A percentile compares a stretch with the other conserved stretches of the same genome.
phyloP scores from a whole-genome alignment of 2,888 invertebrate species.

The Lissocephala sabroskyi region DNA sequence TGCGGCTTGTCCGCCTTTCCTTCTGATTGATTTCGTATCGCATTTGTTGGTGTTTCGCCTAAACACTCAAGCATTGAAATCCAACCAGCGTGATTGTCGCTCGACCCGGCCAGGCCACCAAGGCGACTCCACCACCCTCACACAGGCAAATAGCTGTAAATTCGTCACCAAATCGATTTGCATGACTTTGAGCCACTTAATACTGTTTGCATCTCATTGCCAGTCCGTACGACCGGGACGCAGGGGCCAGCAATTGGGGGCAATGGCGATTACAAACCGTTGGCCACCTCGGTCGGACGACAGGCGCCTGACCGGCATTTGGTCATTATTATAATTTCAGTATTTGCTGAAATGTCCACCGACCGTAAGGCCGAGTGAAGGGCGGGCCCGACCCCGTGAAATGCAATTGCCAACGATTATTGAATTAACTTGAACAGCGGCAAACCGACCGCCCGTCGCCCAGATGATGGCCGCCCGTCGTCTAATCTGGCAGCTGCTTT shows the following conservation, averaged over 20 bases:
- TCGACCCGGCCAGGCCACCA: no score
- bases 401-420: slow-evolving; percentile 67
- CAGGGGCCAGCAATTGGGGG: slow-evolving; percentile 7
- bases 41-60: no score
- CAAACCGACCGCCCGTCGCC: slow-evolving; percentile 3
- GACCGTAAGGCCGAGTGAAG: no score
- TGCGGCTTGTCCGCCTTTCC: no score
- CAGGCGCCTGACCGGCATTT: slow-evolving; percentile 27
- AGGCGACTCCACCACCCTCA: no score
- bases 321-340: slow-evolving; percentile 67
- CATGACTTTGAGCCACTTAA: slow-evolving; percentile 63
- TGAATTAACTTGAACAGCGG: slow-evolving; percentile 63
- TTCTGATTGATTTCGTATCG: no score
- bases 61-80: no score
- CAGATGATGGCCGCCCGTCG: no score
- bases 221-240: neutral
- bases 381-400: no score
- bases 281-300: slow-evolving; percentile 36
- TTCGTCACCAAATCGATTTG: slow-evolving; percentile 59
- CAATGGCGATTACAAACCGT: slow-evolving; percentile 23
- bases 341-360: slow-evolving; percentile 54
- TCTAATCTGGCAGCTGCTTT: no score
- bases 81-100: no score
- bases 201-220: slow-evolving; percentile 60
- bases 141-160: slow-evolving; percentile 19